A percentile compares a stretch with the other conserved stretches of the same genome.
Conservation (phyloP, 2,113 vertebrate genomes). For the Polypterus bichir region DNA sequence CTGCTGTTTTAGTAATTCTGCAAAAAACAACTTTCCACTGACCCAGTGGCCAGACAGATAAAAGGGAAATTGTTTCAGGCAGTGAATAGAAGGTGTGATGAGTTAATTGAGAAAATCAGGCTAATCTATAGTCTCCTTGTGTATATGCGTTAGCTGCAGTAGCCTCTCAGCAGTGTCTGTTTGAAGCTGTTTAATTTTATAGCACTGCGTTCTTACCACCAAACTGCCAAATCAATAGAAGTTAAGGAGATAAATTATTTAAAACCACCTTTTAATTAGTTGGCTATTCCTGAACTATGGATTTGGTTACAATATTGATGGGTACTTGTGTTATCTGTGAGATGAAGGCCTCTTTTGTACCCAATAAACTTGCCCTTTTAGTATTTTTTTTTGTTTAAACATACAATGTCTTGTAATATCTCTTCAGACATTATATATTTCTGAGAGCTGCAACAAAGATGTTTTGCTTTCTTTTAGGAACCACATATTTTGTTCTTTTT, state of each 20-base stretch:
- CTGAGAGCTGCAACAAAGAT: neutral
- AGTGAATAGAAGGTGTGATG: neutral
- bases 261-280: constrained; percentile 98
- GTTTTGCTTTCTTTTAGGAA: neutral
- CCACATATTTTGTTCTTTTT: neutral
- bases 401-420: constrained; percentile 16
- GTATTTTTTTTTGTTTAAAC: constrained; percentile 11
- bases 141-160: constrained; percentile 28
- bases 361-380: neutral
- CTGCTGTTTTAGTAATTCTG: too few species aligned
- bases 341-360: constrained; percentile 12
- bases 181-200: constrained; percentile 93
- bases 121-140: constrained; percentile 1
- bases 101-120: neutral
- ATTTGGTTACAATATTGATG: constrained; percentile 92
- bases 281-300: constrained; percentile 88
- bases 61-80: neutral
- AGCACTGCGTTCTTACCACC: constrained; percentile 74
- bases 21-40: too few species aligned
- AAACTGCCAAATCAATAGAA: constrained; percentile 97
- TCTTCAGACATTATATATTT: constrained; percentile 3
- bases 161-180: constrained; percentile 49
- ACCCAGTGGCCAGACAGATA: too few species aligned
- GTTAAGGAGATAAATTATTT: constrained; percentile 99
- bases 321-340: constrained; percentile 54